phyloP scores from a whole-genome alignment of 2,113 vertebrate species.

The Oncorhynchus nerka region DNA sequence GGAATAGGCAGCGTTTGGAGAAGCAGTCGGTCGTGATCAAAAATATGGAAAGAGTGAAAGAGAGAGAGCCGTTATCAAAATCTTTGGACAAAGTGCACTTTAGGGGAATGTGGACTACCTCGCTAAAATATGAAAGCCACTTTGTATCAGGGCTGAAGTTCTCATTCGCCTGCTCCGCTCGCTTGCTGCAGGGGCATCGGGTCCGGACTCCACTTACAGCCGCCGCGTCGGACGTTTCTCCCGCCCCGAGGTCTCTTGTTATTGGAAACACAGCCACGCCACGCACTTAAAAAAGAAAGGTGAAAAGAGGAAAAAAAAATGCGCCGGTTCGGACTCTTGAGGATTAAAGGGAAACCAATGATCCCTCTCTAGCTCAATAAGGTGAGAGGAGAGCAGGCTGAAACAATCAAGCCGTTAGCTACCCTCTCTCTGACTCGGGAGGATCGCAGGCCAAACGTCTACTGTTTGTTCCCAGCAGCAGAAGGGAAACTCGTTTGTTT shows the following conservation, averaged over 20 bases:
- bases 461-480: conserved; percentile 41
- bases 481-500: conserved; percentile 43
- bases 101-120: background rate
- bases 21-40: conserved; percentile 1
- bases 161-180: conserved; percentile 16
- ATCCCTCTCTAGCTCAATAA: conserved; percentile 47
- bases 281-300: conserved; percentile 24
- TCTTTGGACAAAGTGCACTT: conserved; percentile 20
- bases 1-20: background rate
- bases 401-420: conserved; percentile 43
- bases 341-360: conserved; percentile 25
- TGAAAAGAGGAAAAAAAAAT: conserved; percentile 24
- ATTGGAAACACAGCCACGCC: conserved; percentile 58
- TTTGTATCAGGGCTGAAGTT: conserved; percentile 22
- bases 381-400: conserved; percentile 49
- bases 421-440: conserved; percentile 18
- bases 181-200: conserved; percentile 17
- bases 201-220: conserved; percentile 29
- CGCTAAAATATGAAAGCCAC: conserved; percentile 10
- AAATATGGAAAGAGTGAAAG: conserved; percentile 7
- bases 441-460: background rate
- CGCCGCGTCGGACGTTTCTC: conserved; percentile 17
- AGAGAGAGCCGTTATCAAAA: background rate
- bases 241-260: conserved; percentile 23
- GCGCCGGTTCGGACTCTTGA: too few species aligned